These are phyloP conservation scores for Lepus townsendii DNA, from an alignment of 2,797 vertebrate genomes.

Conservation along the genomic window DNA sequence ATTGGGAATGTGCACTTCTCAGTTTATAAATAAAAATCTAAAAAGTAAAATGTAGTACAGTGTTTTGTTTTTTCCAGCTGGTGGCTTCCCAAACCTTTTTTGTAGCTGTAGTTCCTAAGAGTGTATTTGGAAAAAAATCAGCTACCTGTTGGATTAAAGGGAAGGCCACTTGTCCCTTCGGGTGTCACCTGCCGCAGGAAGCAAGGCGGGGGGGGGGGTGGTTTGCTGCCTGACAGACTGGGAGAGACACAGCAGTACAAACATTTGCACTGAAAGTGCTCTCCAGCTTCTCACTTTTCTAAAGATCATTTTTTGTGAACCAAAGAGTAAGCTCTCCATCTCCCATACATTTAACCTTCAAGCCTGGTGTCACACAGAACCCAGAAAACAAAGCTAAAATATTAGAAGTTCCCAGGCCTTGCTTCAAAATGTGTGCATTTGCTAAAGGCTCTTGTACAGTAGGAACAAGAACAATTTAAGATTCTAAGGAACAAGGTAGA, in stretches of 20 bases:
- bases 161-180: neutral
- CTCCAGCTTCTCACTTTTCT: neutral
- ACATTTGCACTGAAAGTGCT: neutral
- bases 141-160: neutral
- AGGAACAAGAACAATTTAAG: slow-evolving; percentile 17
- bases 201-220: no score
- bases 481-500: neutral
- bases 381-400: slow-evolving; percentile 16
- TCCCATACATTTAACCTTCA: neutral
- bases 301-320: neutral
- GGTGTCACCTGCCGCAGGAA: neutral
- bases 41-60: neutral
- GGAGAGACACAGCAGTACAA: neutral
- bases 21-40: slow-evolving; percentile 21
- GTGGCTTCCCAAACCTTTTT: neutral
- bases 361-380: neutral
- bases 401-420: neutral
- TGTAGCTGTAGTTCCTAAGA: neutral
- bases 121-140: neutral
- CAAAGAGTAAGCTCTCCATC: neutral
- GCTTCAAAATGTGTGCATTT: slow-evolving; percentile 33
- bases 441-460: neutral
- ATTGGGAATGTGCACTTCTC: neutral
- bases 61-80: neutral
- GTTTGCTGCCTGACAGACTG: neutral